phyloP scores from a whole-genome alignment of 2,888 invertebrate genomes.

The Micoletzkya japonica region DNA sequence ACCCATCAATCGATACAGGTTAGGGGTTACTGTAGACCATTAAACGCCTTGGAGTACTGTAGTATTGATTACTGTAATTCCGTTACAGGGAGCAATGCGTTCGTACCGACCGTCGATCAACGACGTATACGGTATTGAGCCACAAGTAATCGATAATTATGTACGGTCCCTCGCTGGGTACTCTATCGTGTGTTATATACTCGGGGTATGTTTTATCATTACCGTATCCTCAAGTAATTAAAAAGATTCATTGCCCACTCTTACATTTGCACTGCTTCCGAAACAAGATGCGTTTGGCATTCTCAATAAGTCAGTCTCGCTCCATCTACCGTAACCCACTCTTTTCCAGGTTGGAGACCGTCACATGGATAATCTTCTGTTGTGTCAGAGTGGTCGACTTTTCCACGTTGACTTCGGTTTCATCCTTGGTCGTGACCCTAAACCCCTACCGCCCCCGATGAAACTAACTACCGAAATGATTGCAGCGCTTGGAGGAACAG shows the following conservation, averaged over 20 bases:
- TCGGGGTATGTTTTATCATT: conserved; percentile 90
- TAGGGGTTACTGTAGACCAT: not conserved
- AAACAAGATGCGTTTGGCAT: too few relatives aligned
- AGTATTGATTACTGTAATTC: conserved; percentile 8
- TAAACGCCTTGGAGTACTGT: not conserved
- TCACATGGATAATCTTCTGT: conserved; percentile 91
- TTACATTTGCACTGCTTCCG: too few relatives aligned
- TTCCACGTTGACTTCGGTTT: conserved; percentile 99
- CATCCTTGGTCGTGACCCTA: conserved; percentile 90
- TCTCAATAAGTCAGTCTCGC: not conserved
- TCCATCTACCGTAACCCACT: not conserved
- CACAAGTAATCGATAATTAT: conserved; percentile 96
- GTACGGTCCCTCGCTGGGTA: conserved; percentile 67
- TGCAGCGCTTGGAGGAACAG: conserved; percentile 72
- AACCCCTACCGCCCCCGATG: conserved; percentile 98
- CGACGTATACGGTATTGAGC: conserved; percentile 84
- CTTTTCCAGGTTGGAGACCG: conserved; percentile 46
- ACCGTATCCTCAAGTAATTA: too few relatives aligned
- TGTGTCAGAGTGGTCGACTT: conserved; percentile 83
- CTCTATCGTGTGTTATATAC: conserved; percentile 81
- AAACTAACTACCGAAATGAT: conserved; percentile 99
- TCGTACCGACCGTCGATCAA: conserved; percentile 85
- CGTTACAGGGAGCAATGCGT: conserved; percentile 81
- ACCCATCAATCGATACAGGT: conserved; percentile 32
- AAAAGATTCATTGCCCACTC: too few relatives aligned